Conservation (phyloP, 2,888 invertebrate species). For the Caenorhabditis panamensis region DNA sequence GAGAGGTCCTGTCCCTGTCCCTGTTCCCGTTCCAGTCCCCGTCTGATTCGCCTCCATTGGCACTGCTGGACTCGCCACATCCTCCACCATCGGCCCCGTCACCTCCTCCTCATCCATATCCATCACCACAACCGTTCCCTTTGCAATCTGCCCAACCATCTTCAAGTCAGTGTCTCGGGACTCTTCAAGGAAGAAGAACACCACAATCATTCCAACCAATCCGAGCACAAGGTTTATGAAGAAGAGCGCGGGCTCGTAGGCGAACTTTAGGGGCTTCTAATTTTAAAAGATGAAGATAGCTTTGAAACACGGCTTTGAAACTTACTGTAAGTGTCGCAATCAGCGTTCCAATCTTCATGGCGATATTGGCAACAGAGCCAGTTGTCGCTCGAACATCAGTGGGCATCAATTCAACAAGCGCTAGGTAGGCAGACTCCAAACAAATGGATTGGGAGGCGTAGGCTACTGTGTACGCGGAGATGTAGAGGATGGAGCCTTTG, state of each 20-base stretch:
- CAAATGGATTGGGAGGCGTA: constrained; percentile 58
- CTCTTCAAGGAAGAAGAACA: constrained; percentile 46
- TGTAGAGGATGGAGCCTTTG: constrained; percentile 33
- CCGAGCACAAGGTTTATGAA: constrained; percentile 46
- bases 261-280: constrained; percentile 49
- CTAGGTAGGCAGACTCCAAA: constrained; percentile 49
- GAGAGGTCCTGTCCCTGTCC: too few species aligned
- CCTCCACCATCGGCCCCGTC: too few species aligned
- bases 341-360: constrained; percentile 48
- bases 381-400: constrained; percentile 56
- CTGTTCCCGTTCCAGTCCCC: too few species aligned
- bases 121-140: neutral
- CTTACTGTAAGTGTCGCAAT: constrained; percentile 46
- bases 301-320: neutral
- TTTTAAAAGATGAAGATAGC: neutral
- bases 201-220: constrained; percentile 41
- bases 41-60: too few species aligned
- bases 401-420: constrained; percentile 59
- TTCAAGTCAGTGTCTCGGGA: constrained; percentile 49
- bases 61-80: too few species aligned
- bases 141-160: constrained; percentile 46
- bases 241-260: constrained; percentile 51
- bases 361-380: constrained; percentile 45
- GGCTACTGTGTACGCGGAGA: constrained; percentile 36
- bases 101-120: constrained; percentile 5